These are phyloP conservation scores for Hiodon tergisus DNA, from an alignment of 2,113 vertebrate species.

Conservation along the genomic window DNA sequence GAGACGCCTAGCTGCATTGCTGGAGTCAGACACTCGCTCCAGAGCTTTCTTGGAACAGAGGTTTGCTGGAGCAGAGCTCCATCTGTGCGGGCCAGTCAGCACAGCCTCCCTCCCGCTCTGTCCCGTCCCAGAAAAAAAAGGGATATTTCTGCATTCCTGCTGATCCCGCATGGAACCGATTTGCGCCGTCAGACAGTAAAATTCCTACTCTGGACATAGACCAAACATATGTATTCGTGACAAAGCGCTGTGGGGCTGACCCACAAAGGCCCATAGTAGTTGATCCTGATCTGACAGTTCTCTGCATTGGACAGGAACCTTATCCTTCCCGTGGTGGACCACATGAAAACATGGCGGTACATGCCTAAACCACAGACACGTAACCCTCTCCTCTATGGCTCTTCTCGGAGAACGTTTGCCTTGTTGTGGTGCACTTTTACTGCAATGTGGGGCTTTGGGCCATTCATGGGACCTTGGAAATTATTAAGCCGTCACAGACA, in stretches of 20 bases:
- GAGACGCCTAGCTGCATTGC: conserved; percentile 35
- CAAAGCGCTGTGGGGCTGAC: conserved; percentile 37
- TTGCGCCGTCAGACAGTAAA: conserved; percentile 56
- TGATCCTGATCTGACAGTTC: conserved; percentile 9
- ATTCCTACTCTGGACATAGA: conserved; percentile 51
- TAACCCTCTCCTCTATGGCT: neutral
- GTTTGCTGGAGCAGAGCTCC: conserved; percentile 55
- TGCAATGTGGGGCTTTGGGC: neutral
- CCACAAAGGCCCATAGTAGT: conserved; percentile 32
- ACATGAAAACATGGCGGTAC: conserved; percentile 10
- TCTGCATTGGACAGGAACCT: conserved; percentile 26
- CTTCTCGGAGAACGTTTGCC: neutral
- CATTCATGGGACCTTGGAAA: conserved; percentile 33
- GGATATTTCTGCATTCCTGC: conserved; percentile 55
- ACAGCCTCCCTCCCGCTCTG: conserved; percentile 45
- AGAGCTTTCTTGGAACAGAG: conserved; percentile 46
- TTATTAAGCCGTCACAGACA: conserved; percentile 31
- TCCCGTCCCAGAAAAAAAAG: conserved; percentile 48
- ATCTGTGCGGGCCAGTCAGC: conserved; percentile 46
- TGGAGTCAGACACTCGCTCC: conserved; percentile 44
- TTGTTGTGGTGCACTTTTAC: conserved; percentile 9
- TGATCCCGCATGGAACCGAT: conserved; percentile 61
- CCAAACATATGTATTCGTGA: conserved; percentile 58
- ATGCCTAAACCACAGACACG: conserved; percentile 8
- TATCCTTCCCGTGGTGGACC: conserved; percentile 20